These are phyloP conservation scores for Tuta absoluta DNA, from an alignment of 2,888 invertebrate genomes.

Conservation along the genomic window DNA sequence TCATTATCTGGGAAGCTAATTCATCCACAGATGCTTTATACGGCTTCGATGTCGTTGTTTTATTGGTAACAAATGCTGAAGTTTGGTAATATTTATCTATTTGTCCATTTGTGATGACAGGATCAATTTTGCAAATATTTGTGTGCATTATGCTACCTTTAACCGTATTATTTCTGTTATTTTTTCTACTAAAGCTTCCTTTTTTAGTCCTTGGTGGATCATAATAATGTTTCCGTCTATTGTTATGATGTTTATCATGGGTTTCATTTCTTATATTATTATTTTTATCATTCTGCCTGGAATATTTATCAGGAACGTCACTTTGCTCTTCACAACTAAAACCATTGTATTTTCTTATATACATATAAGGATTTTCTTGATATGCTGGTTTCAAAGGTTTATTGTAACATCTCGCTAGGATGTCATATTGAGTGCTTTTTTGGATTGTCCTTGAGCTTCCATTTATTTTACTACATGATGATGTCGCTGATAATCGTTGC, in stretches of 20 bases:
- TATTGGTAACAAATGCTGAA: not conserved
- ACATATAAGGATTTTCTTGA: not conserved
- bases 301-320: not conserved
- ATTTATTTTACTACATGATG: not conserved
- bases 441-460: not conserved
- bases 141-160: not conserved
- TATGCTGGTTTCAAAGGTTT: not conserved
- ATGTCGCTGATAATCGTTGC: no score
- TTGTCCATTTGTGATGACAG: not conserved
- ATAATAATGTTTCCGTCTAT: not conserved
- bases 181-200: not conserved
- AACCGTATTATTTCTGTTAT: not conserved
- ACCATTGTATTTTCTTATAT: not conserved
- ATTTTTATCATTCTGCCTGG: not conserved
- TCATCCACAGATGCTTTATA: slow-evolving; percentile 39
- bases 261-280: not conserved
- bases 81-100: not conserved
- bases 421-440: not conserved
- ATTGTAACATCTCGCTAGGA: not conserved
- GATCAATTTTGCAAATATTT: not conserved
- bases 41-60: not conserved
- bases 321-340: not conserved
- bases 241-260: not conserved
- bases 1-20: slow-evolving; percentile 56
- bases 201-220: not conserved